Percentiles rank a stretch among this genome's conserved stretches.
These are phyloP conservation scores for Boloria euphrosyne DNA, from an alignment of 2,888 invertebrate genomes.

Conservation along the genomic window DNA sequence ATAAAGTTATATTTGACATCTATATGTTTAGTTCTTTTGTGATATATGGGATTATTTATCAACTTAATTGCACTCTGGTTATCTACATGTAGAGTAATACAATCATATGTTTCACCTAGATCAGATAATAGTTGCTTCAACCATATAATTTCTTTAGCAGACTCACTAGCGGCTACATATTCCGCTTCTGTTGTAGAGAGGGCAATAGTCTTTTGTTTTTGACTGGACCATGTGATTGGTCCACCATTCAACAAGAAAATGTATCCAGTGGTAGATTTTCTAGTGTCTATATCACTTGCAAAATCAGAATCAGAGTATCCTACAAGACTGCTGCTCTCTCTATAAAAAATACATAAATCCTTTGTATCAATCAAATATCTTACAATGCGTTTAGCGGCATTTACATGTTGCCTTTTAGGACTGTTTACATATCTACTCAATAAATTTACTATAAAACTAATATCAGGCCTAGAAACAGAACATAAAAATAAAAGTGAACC, in stretches of 20 bases:
- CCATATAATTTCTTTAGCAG: slow-evolving; percentile 40
- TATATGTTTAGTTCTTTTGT: slow-evolving; percentile 44
- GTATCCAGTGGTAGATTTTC: slow-evolving; percentile 46
- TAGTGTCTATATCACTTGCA: slow-evolving; percentile 44
- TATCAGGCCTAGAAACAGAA: slow-evolving; percentile 41
- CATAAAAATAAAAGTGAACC: slow-evolving; percentile 42
- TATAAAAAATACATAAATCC: slow-evolving; percentile 42
- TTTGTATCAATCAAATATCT: slow-evolving; percentile 42
- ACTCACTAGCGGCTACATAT: slow-evolving; percentile 41
- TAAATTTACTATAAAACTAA: slow-evolving; percentile 17
- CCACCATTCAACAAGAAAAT: slow-evolving; percentile 46
- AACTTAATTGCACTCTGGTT: slow-evolving; percentile 44
- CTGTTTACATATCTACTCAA: slow-evolving; percentile 37
- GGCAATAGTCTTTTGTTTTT: slow-evolving; percentile 36
- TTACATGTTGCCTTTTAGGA: slow-evolving; percentile 23
- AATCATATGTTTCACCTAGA: slow-evolving; percentile 30
- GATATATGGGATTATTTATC: slow-evolving; percentile 44
- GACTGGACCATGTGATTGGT: slow-evolving; percentile 43
- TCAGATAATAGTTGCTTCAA: slow-evolving; percentile 33
- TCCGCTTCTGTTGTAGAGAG: slow-evolving; percentile 38
- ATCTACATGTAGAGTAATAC: slow-evolving; percentile 33
- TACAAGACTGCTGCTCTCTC: slow-evolving; percentile 30
- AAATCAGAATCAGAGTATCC: slow-evolving; percentile 47
- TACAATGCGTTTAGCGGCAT: slow-evolving; percentile 44
- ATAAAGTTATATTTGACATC: slow-evolving; percentile 44